Evolutionary conservation across 2,888 invertebrate species (phyloP).

Genomic region (Athalia circularis): DNA sequence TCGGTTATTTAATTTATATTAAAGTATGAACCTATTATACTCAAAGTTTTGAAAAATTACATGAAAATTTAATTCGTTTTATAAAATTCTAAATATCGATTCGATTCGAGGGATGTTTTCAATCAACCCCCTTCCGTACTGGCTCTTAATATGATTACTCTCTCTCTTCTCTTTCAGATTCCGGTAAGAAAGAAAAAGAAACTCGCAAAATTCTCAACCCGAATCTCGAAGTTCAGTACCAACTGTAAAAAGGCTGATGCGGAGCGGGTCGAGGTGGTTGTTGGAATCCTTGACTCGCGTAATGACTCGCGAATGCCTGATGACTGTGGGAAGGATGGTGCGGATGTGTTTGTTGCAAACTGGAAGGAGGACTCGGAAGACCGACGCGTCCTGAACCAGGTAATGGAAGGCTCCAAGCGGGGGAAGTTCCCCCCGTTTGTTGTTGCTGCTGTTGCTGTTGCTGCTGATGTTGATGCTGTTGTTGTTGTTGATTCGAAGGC

Average conservation of each 20-base stretch:
- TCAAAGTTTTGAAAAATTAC: no score
- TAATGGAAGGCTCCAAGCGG: conserved; percentile 67
- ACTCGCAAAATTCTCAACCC: no score
- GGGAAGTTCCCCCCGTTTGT: conserved; percentile 60
- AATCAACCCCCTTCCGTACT: no score
- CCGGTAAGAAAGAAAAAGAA: no score
- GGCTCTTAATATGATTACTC: no score
- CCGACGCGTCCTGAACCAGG: conserved; percentile 58
- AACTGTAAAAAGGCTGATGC: conserved; percentile 66
- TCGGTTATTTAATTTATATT: no score
- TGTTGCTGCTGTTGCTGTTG: conserved; percentile 46
- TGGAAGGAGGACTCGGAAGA: conserved; percentile 62
- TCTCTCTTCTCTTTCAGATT: no score
- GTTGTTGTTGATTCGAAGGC: conserved; percentile 44
- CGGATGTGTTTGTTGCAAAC: conserved; percentile 61
- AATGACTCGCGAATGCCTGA: conserved; percentile 66
- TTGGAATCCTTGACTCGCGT: conserved; percentile 65
- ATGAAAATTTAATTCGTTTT: no score
- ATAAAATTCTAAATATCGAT: no score
- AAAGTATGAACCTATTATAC: no score
- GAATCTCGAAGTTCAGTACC: conserved; percentile 57
- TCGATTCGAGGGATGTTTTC: no score
- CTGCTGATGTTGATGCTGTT: conserved; percentile 58
- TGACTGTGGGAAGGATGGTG: conserved; percentile 63
- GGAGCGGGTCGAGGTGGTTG: conserved; percentile 65